Evolutionary conservation across 2,113 vertebrate genomes (phyloP).

Genomic region (Chionomys nivalis): DNA sequence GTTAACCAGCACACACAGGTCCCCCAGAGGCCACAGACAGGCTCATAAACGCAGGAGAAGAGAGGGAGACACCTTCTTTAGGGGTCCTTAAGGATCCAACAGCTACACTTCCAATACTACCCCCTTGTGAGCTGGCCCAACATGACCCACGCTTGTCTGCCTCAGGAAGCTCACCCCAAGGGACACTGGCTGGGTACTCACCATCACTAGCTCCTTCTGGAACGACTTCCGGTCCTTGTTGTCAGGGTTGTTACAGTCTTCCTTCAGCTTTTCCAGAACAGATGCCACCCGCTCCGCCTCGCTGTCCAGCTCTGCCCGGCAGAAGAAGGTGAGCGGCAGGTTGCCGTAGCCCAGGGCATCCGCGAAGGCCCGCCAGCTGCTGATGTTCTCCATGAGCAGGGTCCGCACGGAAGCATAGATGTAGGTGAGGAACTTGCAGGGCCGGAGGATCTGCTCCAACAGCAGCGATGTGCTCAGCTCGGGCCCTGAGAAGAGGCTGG

Average conservation of each 20-base stretch:
- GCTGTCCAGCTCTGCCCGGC: conserved; percentile 93
- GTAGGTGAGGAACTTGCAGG: conserved; percentile 98
- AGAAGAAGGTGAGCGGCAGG: conserved; percentile 93
- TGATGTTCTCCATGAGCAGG: conserved; percentile 96
- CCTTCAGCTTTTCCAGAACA: conserved; percentile 96
- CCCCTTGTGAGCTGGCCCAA: accelerated
- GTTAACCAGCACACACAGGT: not conserved
- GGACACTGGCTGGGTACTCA: conserved; percentile 79
- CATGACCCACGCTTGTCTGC: no score
- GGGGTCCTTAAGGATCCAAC: accelerated
- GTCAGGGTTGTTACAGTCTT: conserved; percentile 94
- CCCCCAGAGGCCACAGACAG: accelerated
- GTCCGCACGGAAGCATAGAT: conserved; percentile 97
- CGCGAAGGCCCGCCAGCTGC: conserved; percentile 94
- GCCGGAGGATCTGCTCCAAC: conserved; percentile 94
- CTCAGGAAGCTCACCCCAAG: not conserved
- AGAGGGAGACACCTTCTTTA: not conserved
- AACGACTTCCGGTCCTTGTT: conserved; percentile 96
- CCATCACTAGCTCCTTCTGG: conserved; percentile 97
- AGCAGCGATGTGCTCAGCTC: conserved; percentile 92
- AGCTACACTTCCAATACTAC: accelerated
- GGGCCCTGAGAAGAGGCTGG: conserved; percentile 90
- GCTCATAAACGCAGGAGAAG: accelerated
- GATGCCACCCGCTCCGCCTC: conserved; percentile 95
- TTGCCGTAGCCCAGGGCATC: conserved; percentile 93